Conservation (phyloP, 1,140 invertebrate species). For the Steinernema feltiae region DNA sequence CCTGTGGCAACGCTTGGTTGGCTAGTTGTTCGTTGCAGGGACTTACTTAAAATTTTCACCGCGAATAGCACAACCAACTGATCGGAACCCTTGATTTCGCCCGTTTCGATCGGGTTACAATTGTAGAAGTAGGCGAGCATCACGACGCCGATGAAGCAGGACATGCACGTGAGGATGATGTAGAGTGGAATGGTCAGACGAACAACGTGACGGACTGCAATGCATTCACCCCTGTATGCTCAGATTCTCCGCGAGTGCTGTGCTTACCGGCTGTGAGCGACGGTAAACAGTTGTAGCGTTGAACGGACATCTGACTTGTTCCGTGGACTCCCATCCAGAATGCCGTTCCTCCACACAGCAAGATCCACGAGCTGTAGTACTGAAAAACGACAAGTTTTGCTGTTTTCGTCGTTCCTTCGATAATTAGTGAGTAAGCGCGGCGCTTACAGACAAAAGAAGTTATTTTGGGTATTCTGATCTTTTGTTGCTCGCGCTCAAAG, state of each 20-base stretch:
- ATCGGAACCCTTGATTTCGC: slow-evolving; percentile 13
- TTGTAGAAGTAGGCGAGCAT: slow-evolving; percentile 15
- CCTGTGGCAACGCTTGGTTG: not conserved
- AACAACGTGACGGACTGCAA: not conserved
- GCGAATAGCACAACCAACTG: not conserved
- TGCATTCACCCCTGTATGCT: slow-evolving; percentile 23
- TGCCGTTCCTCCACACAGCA: not conserved
- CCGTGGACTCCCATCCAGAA: slow-evolving; percentile 10
- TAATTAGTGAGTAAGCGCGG: too few species aligned
- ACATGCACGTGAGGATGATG: slow-evolving; percentile 10
- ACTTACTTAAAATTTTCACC: slow-evolving; percentile 4
- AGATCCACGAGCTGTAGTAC: not conserved
- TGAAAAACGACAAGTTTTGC: not conserved
- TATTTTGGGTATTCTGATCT: not conserved
- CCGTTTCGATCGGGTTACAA: not conserved
- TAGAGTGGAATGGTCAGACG: slow-evolving; percentile 28
- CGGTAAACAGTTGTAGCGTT: slow-evolving; percentile 5
- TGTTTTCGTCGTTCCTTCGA: too few species aligned
- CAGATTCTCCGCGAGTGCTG: slow-evolving; percentile 42
- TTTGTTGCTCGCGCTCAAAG: not conserved
- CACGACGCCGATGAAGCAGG: not conserved
- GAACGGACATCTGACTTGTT: not conserved
- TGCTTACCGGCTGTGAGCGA: not conserved
- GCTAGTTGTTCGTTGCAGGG: not conserved
- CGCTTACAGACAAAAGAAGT: too few species aligned